Evolutionary conservation across 92 coral and sea anemone species (phyloP).

Genomic region (Siderastrea radians): DNA sequence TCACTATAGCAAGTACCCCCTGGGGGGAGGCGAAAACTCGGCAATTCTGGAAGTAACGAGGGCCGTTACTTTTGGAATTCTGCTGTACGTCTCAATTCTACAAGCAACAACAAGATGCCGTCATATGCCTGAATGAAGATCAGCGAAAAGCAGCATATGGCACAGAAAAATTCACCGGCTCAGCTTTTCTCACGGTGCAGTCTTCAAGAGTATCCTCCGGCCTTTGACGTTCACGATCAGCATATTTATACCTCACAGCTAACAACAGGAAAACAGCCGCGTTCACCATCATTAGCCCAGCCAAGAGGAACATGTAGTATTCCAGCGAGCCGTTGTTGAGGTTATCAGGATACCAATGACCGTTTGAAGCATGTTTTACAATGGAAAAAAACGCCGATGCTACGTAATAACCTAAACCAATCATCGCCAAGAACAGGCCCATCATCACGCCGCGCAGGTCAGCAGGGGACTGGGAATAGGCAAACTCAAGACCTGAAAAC

Average conservation of each 20-base stretch:
- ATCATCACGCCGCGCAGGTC: constrained; percentile 90
- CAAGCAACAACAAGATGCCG: too few relatives aligned
- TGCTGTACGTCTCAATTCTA: too few relatives aligned
- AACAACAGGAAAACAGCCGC: constrained; percentile 73
- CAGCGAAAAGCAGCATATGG: not conserved
- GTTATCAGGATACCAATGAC: constrained; percentile 79
- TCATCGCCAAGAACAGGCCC: constrained; percentile 89
- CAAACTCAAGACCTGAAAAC: constrained; percentile 86
- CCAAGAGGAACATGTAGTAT: constrained; percentile 85
- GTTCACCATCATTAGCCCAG: constrained; percentile 85
- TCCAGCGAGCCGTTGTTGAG: constrained; percentile 86
- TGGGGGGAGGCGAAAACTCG: too few relatives aligned
- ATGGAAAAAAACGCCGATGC: constrained; percentile 83
- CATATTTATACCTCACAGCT: constrained; percentile 80
- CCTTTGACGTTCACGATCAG: not conserved
- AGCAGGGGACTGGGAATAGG: constrained; percentile 92
- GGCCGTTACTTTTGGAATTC: too few relatives aligned
- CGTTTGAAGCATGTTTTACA: constrained; percentile 52
- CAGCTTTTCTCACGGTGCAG: not conserved
- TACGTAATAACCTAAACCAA: constrained; percentile 85
- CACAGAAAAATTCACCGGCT: not conserved
- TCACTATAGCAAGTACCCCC: too few relatives aligned
- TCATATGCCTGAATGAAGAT: too few relatives aligned
- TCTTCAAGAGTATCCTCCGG: not conserved
- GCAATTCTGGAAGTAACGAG: too few relatives aligned